These are phyloP conservation scores for Girardia tigrina DNA, from an alignment of 2,888 invertebrate species.

Conservation along the genomic window DNA sequence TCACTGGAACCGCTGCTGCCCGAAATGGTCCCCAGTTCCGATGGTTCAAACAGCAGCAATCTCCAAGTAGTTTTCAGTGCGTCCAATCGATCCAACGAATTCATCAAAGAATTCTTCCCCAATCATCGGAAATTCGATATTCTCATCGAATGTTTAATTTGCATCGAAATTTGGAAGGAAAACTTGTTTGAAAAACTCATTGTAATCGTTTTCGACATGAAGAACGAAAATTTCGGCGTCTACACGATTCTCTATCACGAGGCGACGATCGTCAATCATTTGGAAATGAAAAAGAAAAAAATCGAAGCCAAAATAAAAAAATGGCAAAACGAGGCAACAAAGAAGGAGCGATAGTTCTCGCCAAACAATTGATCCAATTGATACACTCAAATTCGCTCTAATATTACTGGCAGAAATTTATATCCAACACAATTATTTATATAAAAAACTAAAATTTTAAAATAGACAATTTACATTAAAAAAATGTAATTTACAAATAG, in stretches of 20 bases:
- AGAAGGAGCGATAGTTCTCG: no score
- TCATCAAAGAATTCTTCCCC: conserved; percentile 68
- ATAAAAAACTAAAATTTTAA: no score
- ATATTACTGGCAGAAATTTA: no score
- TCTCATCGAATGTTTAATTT: conserved; percentile 67
- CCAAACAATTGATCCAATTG: no score
- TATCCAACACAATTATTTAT: no score
- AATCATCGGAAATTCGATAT: conserved; percentile 61
- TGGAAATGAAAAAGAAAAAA: no score
- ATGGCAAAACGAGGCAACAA: no score
- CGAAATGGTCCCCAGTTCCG: conserved; percentile 59
- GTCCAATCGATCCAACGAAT: conserved; percentile 64
- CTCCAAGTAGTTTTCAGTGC: conserved; percentile 76
- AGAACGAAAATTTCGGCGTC: conserved; percentile 38
- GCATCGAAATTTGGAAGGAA: conserved; percentile 69
- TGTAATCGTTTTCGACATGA: background rate
- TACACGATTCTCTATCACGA: conserved; percentile 61
- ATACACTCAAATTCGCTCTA: no score
- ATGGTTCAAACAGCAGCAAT: conserved; percentile 67
- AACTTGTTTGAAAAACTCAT: conserved; percentile 59
- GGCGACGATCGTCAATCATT: conserved; percentile 63
- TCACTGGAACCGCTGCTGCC: conserved; percentile 60
- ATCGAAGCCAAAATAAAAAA: no score
- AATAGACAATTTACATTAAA: no score
- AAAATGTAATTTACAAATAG: no score